phyloP scores from a whole-genome alignment of 2,797 vertebrate species.

The Microctenopoma lineatum region DNA sequence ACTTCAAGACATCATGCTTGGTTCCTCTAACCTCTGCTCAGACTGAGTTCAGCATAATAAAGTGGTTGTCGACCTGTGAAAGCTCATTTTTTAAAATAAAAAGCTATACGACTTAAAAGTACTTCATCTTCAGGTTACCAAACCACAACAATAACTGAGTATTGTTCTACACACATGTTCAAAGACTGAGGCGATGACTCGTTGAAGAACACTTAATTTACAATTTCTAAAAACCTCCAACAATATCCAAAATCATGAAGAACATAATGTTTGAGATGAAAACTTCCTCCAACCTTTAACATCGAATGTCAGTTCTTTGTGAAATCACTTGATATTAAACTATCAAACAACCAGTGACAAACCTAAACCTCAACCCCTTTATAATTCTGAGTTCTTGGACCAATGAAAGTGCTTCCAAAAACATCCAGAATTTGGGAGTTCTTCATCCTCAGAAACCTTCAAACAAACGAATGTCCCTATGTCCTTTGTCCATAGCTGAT shows the following conservation, averaged over 20 bases:
- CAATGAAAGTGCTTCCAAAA: neutral
- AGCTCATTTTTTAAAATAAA: too few relatives aligned
- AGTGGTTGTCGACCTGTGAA: too few relatives aligned
- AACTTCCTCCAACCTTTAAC: too few relatives aligned
- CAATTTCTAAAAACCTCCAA: too few relatives aligned
- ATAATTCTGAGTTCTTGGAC: neutral
- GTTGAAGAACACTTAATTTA: neutral
- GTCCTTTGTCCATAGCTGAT: too few relatives aligned
- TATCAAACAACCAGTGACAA: neutral
- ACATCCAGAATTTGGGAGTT: neutral
- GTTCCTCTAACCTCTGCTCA: too few relatives aligned
- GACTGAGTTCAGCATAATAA: too few relatives aligned
- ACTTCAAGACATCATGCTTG: neutral
- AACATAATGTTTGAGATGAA: too few relatives aligned
- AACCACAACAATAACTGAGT: neutral
- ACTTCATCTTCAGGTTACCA: neutral
- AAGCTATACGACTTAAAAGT: conserved; percentile 3
- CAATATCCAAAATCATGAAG: neutral
- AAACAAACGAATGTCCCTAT: too few relatives aligned
- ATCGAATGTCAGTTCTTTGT: neutral
- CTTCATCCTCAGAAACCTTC: too few relatives aligned
- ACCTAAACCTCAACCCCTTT: neutral
- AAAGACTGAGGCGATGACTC: neutral
- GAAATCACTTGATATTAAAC: neutral
- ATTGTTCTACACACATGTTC: neutral